These are phyloP conservation scores for Galaxias olidus DNA, from an alignment of 2,797 vertebrate genomes.

Conservation along the genomic window DNA sequence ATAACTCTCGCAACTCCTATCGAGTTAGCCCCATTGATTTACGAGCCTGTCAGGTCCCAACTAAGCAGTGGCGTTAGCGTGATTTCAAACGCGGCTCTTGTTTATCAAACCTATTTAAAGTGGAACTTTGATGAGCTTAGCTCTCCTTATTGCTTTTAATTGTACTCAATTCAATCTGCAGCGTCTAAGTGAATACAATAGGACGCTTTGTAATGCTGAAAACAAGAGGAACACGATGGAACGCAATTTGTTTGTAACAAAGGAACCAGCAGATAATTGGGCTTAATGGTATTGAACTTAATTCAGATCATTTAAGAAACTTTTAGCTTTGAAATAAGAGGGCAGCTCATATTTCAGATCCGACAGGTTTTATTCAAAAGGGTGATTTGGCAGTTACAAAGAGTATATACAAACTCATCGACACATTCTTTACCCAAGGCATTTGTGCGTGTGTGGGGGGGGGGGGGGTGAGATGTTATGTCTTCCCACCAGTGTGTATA, in stretches of 20 bases:
- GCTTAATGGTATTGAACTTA: too few species aligned
- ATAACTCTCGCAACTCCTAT: constrained; percentile 38
- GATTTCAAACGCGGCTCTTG: constrained; percentile 35
- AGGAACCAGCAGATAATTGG: constrained; percentile 45
- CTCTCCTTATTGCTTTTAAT: constrained; percentile 55
- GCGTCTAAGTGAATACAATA: constrained; percentile 58
- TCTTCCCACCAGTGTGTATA: background rate
- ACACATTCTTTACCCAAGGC: background rate
- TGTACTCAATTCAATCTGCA: constrained; percentile 58
- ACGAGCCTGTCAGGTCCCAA: constrained; percentile 40
- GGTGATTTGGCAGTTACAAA: too few species aligned
- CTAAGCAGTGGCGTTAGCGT: constrained; percentile 39
- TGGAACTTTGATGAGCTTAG: constrained; percentile 56
- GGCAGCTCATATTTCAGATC: too few species aligned
- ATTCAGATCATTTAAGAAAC: too few species aligned
- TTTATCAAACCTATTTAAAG: constrained; percentile 53
- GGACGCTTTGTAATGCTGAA: constrained; percentile 48
- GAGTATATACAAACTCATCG: too few species aligned
- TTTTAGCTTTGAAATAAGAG: too few species aligned
- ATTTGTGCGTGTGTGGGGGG: constrained; percentile 2
- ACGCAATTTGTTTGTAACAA: constrained; percentile 56
- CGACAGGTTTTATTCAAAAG: too few species aligned
- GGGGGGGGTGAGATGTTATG: background rate
- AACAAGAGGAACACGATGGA: constrained; percentile 40
- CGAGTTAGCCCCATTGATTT: constrained; percentile 51